These are phyloP conservation scores for Chrysocyon brachyurus DNA, from an alignment of 2,797 vertebrate genomes.

Conservation along the genomic window DNA sequence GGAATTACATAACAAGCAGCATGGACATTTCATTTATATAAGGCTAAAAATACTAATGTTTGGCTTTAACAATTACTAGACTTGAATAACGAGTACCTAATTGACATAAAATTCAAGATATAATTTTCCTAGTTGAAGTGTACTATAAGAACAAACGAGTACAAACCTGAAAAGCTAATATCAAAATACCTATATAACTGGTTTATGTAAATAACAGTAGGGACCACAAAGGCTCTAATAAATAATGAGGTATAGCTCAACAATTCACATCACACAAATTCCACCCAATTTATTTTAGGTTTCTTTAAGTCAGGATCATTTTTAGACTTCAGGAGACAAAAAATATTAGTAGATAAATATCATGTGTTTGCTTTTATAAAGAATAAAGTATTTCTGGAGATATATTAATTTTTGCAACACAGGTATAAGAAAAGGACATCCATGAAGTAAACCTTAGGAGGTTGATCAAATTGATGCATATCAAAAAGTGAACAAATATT, in stretches of 20 bases:
- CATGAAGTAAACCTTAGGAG: neutral
- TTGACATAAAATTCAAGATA: slow-evolving; percentile 43
- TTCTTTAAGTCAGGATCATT: slow-evolving; percentile 18
- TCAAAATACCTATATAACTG: neutral
- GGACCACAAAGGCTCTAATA: neutral
- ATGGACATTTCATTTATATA: slow-evolving; percentile 52
- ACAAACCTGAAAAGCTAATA: slow-evolving; percentile 37
- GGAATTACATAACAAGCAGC: neutral
- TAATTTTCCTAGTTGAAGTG: neutral
- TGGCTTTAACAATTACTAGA: slow-evolving; percentile 49
- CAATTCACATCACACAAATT: neutral
- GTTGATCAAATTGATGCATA: slow-evolving; percentile 17
- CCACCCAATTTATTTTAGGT: neutral
- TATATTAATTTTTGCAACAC: slow-evolving; percentile 37
- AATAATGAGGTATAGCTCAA: slow-evolving; percentile 19
- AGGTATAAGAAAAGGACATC: neutral
- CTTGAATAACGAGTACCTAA: slow-evolving; percentile 37
- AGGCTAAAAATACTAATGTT: slow-evolving; percentile 59
- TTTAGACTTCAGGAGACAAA: slow-evolving; percentile 6
- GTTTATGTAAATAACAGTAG: slow-evolving; percentile 8
- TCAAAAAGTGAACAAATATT: slow-evolving; percentile 10
- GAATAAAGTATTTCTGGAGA: neutral
- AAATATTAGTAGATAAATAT: slow-evolving; percentile 22
- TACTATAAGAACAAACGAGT: slow-evolving; percentile 1
- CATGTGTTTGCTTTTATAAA: neutral